Base-by-base conservation (phyloP, 2,113 vertebrate species). In the Fregetta grallaria region DNA sequence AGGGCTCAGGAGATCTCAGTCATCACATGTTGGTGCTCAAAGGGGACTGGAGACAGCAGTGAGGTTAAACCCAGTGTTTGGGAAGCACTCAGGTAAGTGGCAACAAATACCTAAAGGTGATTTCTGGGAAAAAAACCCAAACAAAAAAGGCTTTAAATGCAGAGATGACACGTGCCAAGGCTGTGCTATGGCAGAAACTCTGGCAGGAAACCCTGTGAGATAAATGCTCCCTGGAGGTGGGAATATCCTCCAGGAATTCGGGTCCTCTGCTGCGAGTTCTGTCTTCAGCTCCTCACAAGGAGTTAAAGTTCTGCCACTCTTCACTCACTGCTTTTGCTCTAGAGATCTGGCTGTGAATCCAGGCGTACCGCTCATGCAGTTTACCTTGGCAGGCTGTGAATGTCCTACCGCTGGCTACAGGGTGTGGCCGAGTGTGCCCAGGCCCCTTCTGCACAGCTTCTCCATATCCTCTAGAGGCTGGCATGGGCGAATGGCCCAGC, bases 331-430 rank as follows among this genome's bases (percentile, higher is more conserved):
- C 83, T 84, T 62, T 36, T 65, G 58, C 86, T 68, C 74, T 29
- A 50, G 77, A 79, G 82, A 58, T 53, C 61, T 94, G 96, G 67
- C 75, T 83, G 63, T 55, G 62, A 82, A 76, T 45, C 3, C 6
- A 92, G 75, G 59, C 6, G 1, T 8, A 81, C 70, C 0, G 13
- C 63, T 95, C 80, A 26, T 2, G 20, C 32, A 53, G 88, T 92
- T 96, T 95, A 94, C 95, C 84, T 96, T 96, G 94, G 95, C 96
- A 95, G 65, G 47, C 85, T 67, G 44, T 19, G 52, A 92, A 91
- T 15, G 3, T 87, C 62, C 75, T 86, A 12, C 73, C 8, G 21
- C 68, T 34, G 73, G 42, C 84, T 83, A 20, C 67, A 88, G 89
- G 95, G 93, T 78, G 96, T 45, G 87, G 49, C 79, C 12, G 2